phyloP scores from a whole-genome alignment of 2,888 invertebrate species.

The Thereva nobilitata region DNA sequence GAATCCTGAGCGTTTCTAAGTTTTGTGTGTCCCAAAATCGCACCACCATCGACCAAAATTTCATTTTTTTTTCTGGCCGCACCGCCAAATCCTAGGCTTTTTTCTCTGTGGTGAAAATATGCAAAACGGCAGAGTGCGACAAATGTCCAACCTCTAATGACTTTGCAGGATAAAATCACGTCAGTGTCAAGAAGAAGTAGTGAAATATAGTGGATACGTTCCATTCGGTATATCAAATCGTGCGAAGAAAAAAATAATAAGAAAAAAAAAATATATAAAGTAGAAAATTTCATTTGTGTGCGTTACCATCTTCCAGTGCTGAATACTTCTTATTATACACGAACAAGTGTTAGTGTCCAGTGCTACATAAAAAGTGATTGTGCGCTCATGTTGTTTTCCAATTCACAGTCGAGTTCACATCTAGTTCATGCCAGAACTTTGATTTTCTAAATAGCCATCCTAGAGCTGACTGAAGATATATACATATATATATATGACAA shows the following conservation, averaged over 20 bases:
- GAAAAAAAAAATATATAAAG: too few species aligned
- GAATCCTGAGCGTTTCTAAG: too few species aligned
- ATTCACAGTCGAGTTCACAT: conserved; percentile 30
- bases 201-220: conserved; percentile 21
- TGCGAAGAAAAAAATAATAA: too few species aligned
- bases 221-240: conserved; percentile 9
- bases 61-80: too few species aligned
- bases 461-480: too few species aligned
- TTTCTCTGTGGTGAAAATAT: neutral
- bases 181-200: conserved; percentile 29
- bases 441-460: conserved; percentile 3
- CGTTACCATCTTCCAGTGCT: conserved; percentile 12
- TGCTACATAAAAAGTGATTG: conserved; percentile 20
- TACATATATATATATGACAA: too few species aligned
- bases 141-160: conserved; percentile 1
- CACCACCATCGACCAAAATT: too few species aligned
- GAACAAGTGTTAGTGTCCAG: conserved; percentile 24
- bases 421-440: conserved; percentile 30
- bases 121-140: conserved; percentile 9
- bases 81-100: neutral
- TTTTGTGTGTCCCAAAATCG: too few species aligned
- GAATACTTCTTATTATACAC: conserved; percentile 1
- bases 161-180: conserved; percentile 30
- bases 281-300: conserved; percentile 4
- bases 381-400: conserved; percentile 34